These are phyloP conservation scores for Myotis yumanensis DNA, from an alignment of 2,113 vertebrate species.

Conservation along the genomic window DNA sequence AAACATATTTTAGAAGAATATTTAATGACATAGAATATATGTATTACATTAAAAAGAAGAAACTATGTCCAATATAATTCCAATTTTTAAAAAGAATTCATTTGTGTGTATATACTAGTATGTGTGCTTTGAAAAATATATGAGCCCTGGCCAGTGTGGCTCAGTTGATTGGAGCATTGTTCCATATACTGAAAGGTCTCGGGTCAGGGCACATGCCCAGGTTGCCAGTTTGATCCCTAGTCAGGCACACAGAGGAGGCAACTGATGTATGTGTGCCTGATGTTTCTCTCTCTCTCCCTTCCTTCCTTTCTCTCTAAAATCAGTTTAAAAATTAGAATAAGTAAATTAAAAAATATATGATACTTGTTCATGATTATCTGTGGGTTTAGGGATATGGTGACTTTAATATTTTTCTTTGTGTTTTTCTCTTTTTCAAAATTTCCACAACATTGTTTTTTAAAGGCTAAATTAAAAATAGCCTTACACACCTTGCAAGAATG, in stretches of 20 bases:
- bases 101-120: neutral
- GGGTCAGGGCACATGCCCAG: too few species aligned
- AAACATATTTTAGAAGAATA: conserved; percentile 34
- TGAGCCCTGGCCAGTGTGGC: too few species aligned
- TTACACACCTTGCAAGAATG: neutral
- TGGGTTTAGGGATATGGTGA: neutral
- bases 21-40: neutral
- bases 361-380: neutral
- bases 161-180: too few species aligned
- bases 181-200: too few species aligned
- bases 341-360: neutral
- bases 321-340: too few species aligned
- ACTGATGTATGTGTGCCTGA: too few species aligned
- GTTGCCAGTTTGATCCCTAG: too few species aligned
- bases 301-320: too few species aligned
- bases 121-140: neutral
- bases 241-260: too few species aligned
- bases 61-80: neutral
- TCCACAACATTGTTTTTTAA: neutral
- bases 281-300: too few species aligned
- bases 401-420: neutral
- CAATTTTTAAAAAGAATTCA: neutral
- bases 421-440: conserved; percentile 17
- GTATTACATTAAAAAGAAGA: conserved; percentile 6
- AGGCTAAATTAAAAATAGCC: neutral